Percentiles rank a stretch among this genome's conserved stretches.
These are phyloP conservation scores for Pogonognathellus flavescens DNA, from an alignment of 1,140 invertebrate genomes.

Conservation along the genomic window DNA sequence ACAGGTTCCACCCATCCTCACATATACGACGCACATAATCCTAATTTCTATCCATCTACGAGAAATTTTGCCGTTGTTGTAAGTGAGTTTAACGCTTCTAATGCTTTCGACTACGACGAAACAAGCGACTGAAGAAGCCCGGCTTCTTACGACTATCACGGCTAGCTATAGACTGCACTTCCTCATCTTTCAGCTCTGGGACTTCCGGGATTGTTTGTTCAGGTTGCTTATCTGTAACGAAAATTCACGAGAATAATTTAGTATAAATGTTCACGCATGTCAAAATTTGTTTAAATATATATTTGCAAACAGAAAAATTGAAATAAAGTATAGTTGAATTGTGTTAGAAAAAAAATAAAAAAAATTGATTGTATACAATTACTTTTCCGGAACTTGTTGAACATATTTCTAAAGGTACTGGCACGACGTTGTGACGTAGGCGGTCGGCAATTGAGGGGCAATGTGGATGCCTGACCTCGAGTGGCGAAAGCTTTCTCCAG, in stretches of 20 bases:
- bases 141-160: constrained; percentile 58
- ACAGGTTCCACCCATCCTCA: not conserved
- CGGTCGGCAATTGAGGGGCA: constrained; percentile 63
- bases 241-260: too few species aligned
- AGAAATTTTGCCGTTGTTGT: not conserved
- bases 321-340: not conserved
- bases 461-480: constrained; percentile 63
- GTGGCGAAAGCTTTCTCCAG: constrained; percentile 54
- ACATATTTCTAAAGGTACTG: constrained; percentile 64
- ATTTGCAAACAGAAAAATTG: not conserved
- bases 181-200: constrained; percentile 55
- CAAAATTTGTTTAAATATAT: not conserved
- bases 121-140: constrained; percentile 59
- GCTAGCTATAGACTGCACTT: constrained; percentile 58
- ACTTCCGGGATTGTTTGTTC: constrained; percentile 52
- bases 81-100: not conserved
- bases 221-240: constrained; percentile 42
- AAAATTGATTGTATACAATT: constrained; percentile 43
- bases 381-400: constrained; percentile 59
- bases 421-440: constrained; percentile 53
- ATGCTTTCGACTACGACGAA: constrained; percentile 59
- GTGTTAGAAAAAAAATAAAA: constrained; percentile 32
- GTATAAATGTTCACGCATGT: not conserved
- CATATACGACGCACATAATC: constrained; percentile 4
- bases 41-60: constrained; percentile 1